Evolutionary conservation across 2,113 vertebrate genomes (phyloP).

Genomic region (Oncorhynchus keta): DNA sequence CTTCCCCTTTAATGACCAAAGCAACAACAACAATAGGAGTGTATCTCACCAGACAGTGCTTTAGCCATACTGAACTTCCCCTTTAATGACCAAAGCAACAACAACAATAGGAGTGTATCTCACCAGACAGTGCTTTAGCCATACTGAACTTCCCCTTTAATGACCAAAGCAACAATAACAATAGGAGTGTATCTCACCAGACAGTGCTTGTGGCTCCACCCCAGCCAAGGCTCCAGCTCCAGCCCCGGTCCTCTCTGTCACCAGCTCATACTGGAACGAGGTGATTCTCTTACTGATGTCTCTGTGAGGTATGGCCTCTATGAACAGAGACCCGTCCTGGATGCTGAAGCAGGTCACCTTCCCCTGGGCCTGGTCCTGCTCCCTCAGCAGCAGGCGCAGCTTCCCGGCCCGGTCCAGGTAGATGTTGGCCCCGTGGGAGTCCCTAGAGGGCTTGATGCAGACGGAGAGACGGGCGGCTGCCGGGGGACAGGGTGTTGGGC

Average conservation of each 20-base stretch:
- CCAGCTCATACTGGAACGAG: constrained; percentile 93
- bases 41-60: too few relatives aligned
- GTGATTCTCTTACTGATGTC: constrained; percentile 94
- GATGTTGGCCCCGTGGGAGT: constrained; percentile 91
- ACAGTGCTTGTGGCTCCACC: constrained; percentile 73
- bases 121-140: too few relatives aligned
- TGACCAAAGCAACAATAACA: neutral
- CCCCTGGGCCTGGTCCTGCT: constrained; percentile 74
- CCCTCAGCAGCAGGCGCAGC: constrained; percentile 85
- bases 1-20: too few relatives aligned
- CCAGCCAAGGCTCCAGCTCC: constrained; percentile 17
- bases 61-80: too few relatives aligned
- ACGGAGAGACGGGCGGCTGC: constrained; percentile 82
- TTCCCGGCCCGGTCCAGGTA: constrained; percentile 94
- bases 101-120: too few relatives aligned
- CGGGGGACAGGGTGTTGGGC: constrained; percentile 82
- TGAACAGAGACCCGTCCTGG: constrained; percentile 87
- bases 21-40: too few relatives aligned
- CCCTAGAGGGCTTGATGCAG: constrained; percentile 88
- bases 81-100: too few relatives aligned
- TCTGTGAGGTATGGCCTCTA: constrained; percentile 88
- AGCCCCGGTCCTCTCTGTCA: constrained; percentile 62
- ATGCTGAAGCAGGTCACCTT: constrained; percentile 87
- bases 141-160: neutral
- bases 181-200: constrained; percentile 73